phyloP scores from a whole-genome alignment of 2,888 invertebrate species.

The Lasioglossum lativentre region DNA sequence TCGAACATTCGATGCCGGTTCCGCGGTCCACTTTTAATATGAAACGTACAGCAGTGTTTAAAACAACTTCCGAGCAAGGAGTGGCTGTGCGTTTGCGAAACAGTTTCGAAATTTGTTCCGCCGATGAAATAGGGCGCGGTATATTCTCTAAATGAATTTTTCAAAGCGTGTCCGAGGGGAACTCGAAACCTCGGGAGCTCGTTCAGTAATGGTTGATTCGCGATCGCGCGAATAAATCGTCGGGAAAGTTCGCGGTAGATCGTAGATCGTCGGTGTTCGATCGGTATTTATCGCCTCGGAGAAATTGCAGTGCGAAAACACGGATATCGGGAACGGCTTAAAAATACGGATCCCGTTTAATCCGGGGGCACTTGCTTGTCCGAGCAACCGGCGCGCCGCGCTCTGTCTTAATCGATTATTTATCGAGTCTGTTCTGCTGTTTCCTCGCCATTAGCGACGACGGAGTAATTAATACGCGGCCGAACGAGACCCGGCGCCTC shows the following conservation, averaged over 20 bases:
- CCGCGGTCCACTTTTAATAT: too few species aligned
- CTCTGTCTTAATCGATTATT: conserved; percentile 2
- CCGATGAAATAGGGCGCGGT: background rate
- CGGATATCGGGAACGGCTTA: background rate
- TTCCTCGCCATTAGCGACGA: conserved; percentile 1
- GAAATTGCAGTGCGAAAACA: conserved; percentile 6
- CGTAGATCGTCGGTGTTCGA: background rate
- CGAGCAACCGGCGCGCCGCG: background rate
- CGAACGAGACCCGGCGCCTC: background rate
- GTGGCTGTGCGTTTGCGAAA: background rate
- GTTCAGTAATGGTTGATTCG: background rate
- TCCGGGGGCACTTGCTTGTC: background rate
- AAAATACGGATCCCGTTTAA: conserved; percentile 8
- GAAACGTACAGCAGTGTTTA: too few species aligned
- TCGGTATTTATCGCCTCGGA: background rate
- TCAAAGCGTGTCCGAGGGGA: background rate
- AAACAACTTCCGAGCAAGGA: background rate
- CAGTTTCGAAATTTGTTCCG: background rate
- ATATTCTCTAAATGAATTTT: background rate
- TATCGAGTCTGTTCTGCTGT: background rate
- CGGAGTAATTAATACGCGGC: conserved; percentile 22
- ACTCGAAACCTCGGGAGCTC: background rate
- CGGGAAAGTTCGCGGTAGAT: background rate
- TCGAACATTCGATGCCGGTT: too few species aligned
- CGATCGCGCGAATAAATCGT: background rate